A percentile compares a stretch with the other conserved stretches of the same genome.
phyloP scores from a whole-genome alignment of 1,140 invertebrate genomes.

The Sycophila sp. region DNA sequence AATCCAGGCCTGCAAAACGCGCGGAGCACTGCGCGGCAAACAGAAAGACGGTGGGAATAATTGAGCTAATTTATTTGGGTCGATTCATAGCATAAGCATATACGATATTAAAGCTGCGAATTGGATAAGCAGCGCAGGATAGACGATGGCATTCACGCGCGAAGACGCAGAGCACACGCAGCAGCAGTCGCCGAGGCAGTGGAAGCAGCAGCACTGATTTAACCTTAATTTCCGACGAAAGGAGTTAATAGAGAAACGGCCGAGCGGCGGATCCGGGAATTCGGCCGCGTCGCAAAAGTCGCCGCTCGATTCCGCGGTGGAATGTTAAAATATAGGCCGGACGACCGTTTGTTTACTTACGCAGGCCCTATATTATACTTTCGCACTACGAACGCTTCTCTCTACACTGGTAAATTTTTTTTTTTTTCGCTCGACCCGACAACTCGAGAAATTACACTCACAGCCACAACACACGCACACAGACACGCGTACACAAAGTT shows the following conservation, averaged over 20 bases:
- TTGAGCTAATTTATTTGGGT: too few relatives aligned
- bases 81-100: too few relatives aligned
- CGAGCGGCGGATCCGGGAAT: too few relatives aligned
- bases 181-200: background rate
- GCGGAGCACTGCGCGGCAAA: too few relatives aligned
- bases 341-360: slow-evolving; percentile 35
- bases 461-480: background rate
- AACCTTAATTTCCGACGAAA: slow-evolving; percentile 28
- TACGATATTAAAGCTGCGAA: too few relatives aligned
- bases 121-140: too few relatives aligned
- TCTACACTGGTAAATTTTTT: slow-evolving; percentile 35
- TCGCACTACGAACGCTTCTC: slow-evolving; percentile 26
- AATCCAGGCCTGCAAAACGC: too few relatives aligned
- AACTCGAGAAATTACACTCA: background rate
- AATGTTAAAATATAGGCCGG: too few relatives aligned
- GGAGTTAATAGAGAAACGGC: background rate
- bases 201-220: slow-evolving; percentile 23
- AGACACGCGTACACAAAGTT: background rate
- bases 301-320: too few relatives aligned
- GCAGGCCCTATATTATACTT: slow-evolving; percentile 16
- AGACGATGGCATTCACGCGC: slow-evolving; percentile 22
- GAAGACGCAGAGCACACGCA: background rate
- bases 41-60: too few relatives aligned
- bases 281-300: too few relatives aligned
- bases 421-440: slow-evolving; percentile 23